Conservation (phyloP, 1,140 invertebrate species). For the Musca vetustissima region DNA sequence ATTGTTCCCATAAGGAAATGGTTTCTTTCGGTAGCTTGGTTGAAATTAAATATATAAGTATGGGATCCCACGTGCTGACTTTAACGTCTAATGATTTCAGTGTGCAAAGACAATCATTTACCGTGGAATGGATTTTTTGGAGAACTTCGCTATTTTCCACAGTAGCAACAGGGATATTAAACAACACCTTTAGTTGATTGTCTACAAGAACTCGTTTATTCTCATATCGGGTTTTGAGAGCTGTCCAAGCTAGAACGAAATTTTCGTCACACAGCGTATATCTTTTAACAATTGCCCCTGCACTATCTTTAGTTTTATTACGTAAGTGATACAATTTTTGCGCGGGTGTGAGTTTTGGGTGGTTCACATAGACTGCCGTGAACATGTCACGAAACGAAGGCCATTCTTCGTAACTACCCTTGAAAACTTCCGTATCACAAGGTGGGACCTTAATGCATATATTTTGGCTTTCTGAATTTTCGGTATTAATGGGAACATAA, state of each 20-base stretch:
- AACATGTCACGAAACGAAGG: slow-evolving; percentile 9
- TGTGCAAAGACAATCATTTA: neutral
- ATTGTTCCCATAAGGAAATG: neutral
- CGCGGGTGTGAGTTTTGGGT: too few relatives aligned
- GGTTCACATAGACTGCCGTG: too few relatives aligned
- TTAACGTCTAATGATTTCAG: neutral
- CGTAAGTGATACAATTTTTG: too few relatives aligned
- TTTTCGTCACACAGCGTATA: too few relatives aligned
- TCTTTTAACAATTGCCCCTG: too few relatives aligned
- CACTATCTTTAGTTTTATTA: slow-evolving; percentile 4
- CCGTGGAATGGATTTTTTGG: neutral
- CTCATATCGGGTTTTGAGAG: too few relatives aligned
- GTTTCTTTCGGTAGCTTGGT: neutral
- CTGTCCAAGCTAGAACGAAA: too few relatives aligned
- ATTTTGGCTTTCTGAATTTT: too few relatives aligned
- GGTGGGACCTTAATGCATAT: slow-evolving; percentile 15
- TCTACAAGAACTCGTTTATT: neutral
- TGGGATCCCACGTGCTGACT: neutral
- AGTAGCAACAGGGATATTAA: neutral
- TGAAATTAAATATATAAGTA: too few relatives aligned
- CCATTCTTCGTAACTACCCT: slow-evolving; percentile 18
- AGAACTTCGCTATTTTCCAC: neutral
- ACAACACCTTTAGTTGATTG: neutral
- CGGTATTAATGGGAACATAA: too few relatives aligned
- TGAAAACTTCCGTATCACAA: slow-evolving; percentile 23